Evolutionary conservation across 2,888 invertebrate species (phyloP).

Genomic region (Automeris io): DNA sequence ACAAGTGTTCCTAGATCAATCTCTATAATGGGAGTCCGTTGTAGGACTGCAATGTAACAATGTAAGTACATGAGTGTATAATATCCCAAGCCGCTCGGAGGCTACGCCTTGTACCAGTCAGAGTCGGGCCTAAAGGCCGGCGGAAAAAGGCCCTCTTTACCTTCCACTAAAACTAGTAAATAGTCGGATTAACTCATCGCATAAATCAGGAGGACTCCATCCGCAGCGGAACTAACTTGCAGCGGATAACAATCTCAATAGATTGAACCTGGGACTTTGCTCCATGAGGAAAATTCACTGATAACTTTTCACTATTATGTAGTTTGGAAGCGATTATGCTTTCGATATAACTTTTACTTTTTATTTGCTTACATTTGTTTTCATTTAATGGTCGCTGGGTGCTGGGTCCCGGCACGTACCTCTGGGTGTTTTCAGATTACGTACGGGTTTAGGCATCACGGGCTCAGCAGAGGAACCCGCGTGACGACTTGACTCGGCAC

Average conservation of each 20-base stretch:
- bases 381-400: too few species aligned
- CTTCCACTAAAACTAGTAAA: slow-evolving; percentile 73
- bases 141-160: slow-evolving; percentile 67
- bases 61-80: too few species aligned
- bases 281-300: slow-evolving; percentile 4
- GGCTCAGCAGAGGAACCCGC: too few species aligned
- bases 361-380: too few species aligned
- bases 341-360: neutral
- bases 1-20: too few species aligned
- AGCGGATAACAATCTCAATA: slow-evolving; percentile 27
- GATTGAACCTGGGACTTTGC: slow-evolving; percentile 23
- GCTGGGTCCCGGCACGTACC: too few species aligned
- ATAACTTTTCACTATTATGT: slow-evolving; percentile 1
- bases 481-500: too few species aligned
- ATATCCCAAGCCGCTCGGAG: slow-evolving; percentile 15
- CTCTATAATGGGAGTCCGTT: too few species aligned
- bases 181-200: slow-evolving; percentile 67
- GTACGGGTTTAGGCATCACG: too few species aligned
- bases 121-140: slow-evolving; percentile 39
- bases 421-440: too few species aligned
- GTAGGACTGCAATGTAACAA: too few species aligned
- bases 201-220: slow-evolving; percentile 48
- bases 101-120: slow-evolving; percentile 16
- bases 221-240: slow-evolving; percentile 12
- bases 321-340: slow-evolving; percentile 2